Percentiles rank a stretch among this genome's conserved stretches.
phyloP scores from a whole-genome alignment of 2,797 vertebrate species.

The Lycodopsis pacificus region DNA sequence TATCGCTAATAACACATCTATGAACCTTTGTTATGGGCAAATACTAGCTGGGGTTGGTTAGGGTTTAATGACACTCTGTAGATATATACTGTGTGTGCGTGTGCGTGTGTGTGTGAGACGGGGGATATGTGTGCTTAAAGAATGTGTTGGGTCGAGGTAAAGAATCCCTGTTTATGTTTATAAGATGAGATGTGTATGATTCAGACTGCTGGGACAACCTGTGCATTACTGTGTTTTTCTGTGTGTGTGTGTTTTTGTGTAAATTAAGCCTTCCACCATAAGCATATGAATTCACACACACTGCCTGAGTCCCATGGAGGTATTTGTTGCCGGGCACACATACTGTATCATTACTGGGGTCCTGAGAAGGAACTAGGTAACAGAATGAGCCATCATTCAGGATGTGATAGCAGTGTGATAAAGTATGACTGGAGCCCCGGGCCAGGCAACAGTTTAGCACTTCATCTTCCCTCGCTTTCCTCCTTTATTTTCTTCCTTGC shows the following conservation, averaged over 20 bases:
- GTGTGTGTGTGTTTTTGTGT: conserved; percentile 26
- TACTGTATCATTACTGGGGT: conserved; percentile 49
- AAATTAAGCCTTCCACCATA: conserved; percentile 11
- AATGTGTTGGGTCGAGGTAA: conserved; percentile 62
- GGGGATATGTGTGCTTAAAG: conserved; percentile 18
- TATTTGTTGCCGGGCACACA: conserved; percentile 56
- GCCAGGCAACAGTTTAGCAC: conserved; percentile 14
- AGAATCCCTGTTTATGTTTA: conserved; percentile 59
- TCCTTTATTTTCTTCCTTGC: neutral
- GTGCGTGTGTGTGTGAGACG: neutral
- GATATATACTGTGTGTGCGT: conserved; percentile 15
- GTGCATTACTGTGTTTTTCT: conserved; percentile 8
- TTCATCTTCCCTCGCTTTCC: conserved; percentile 15
- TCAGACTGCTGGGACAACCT: conserved; percentile 44
- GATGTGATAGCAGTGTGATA: conserved; percentile 38
- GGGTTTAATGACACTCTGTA: conserved; percentile 53
- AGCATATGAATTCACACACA: conserved; percentile 27
- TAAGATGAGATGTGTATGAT: conserved; percentile 50
- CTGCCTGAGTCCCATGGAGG: conserved; percentile 24
- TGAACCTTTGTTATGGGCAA: conserved; percentile 60
- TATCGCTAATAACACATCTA: conserved; percentile 66
- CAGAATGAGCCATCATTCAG: conserved; percentile 55
- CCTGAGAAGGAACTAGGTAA: conserved; percentile 53
- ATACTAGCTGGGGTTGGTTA: conserved; percentile 36
- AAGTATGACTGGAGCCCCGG: conserved; percentile 31